Base-by-base conservation (phyloP, 1,140 invertebrate genomes). In the Trichomalopsis sarcophagae region DNA sequence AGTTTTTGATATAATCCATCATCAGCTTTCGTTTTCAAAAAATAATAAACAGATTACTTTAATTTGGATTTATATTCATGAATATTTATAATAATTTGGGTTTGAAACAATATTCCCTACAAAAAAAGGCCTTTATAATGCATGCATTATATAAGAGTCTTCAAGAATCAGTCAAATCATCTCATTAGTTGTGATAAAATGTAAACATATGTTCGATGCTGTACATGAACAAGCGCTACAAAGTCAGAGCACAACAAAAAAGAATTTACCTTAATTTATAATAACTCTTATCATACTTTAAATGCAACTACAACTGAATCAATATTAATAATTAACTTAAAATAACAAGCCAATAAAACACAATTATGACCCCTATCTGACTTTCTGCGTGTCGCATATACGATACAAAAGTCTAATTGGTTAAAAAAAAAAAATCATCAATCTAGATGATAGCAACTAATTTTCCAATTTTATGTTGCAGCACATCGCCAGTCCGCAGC, bases 81-180 rank as follows among this genome's bases (percentile, higher is more conserved):
- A 66, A 17, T 9, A 44, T 44, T 44, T 44, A 44, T 9, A 9
- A 66, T 66, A 21, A n/a, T 69, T 68, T 6, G 23, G 27, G 66
- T 23, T 23, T 9, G 2, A 68, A 68, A 17, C n/a, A 68, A 50
- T 50, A 2, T 5, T 7, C 21, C n/a, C 0, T 62, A 5, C 21
- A 7, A 62, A 62, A 21, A 62, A 30, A 71, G 27, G 27, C 27
- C 33, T 11, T 40, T 80, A 50, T 23, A 62, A 50, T 66, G 0
- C 33, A 80, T 17, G n/a, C 13, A 80, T 84, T 84, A 84, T 30
- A 23, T 84, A 84, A 84, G 76, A 50, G 30, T 40, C 9, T 84
- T n/a, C n/a, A 9, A 71, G 13, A 78, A 47, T 76, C 2, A 68
- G 47, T 40, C 11, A 76, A 82, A 44, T 36, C 33, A 82, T 47